Conservation (phyloP, 1,140 invertebrate species). For the Dermatophagoides farinae region DNA sequence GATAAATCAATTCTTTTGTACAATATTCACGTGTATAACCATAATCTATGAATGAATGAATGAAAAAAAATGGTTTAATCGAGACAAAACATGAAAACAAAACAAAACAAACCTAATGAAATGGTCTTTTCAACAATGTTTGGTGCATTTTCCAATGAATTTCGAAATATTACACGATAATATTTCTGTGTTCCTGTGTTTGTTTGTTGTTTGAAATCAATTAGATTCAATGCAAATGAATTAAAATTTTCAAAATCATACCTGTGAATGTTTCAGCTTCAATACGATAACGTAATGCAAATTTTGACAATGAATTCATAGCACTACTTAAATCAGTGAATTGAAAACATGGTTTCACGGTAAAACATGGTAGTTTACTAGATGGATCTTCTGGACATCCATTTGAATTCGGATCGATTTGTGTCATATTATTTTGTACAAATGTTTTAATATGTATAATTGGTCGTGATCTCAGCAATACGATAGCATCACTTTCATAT, state of each 20-base stretch:
- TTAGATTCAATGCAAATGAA: too few relatives aligned
- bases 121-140: conserved; percentile 26
- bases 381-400: conserved; percentile 43
- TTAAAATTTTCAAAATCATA: conserved; percentile 21
- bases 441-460: conserved; percentile 50
- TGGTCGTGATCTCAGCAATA: conserved; percentile 40
- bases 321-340: conserved; percentile 33
- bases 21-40: conserved; percentile 31
- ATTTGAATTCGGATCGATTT: conserved; percentile 53
- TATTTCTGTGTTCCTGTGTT: conserved; percentile 49
- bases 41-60: not conserved
- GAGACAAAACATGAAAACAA: not conserved
- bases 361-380: conserved; percentile 56
- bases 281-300: conserved; percentile 43
- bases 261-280: conserved; percentile 52
- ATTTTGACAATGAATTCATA: not conserved
- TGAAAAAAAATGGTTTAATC: too few relatives aligned
- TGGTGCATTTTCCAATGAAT: conserved; percentile 20
- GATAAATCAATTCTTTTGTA: conserved; percentile 47
- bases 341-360: conserved; percentile 64
- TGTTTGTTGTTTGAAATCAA: too few relatives aligned
- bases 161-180: conserved; percentile 50
- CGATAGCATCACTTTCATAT: conserved; percentile 45
- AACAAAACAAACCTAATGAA: conserved; percentile 10
- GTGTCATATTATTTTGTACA: conserved; percentile 36